Conservation (phyloP, 2,888 invertebrate species). For the Taphrorychus bicolor region DNA sequence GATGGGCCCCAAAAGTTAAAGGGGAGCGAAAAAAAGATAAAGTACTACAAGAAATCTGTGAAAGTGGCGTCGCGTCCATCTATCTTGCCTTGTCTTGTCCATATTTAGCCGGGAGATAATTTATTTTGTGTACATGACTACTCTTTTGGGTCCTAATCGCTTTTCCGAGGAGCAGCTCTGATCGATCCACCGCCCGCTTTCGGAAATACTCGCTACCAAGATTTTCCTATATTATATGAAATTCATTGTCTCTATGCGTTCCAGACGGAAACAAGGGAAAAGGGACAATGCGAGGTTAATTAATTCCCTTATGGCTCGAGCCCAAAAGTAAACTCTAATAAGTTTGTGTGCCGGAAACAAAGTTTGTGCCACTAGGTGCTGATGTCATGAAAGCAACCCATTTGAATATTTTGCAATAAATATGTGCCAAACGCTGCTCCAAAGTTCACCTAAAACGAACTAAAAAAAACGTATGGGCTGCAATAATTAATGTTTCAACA, state of each 20-base stretch:
- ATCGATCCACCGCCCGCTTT: constrained; percentile 11
- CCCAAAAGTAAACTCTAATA: neutral
- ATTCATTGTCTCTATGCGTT: no score
- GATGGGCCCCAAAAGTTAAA: constrained; percentile 11
- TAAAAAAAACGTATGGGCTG: no score
- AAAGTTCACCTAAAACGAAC: neutral
- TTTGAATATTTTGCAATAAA: neutral
- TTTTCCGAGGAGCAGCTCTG: constrained; percentile 32
- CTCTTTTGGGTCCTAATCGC: constrained; percentile 46
- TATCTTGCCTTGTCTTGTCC: constrained; percentile 55
- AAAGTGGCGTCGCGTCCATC: constrained; percentile 47
- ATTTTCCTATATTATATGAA: neutral
- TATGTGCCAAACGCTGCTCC: no score
- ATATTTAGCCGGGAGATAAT: constrained; percentile 53
- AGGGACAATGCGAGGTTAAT: neutral
- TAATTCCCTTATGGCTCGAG: neutral
- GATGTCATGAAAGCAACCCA: neutral
- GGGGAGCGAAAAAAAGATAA: constrained; percentile 18
- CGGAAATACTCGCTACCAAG: neutral
- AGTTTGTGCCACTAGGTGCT: no score
- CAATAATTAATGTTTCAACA: neutral
- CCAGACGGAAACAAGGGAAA: neutral
- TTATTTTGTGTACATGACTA: constrained; percentile 55
- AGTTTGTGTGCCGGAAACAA: neutral
- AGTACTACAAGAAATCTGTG: constrained; percentile 31